phyloP scores from a whole-genome alignment of 2,888 invertebrate species.

The Thymelicus acteon region DNA sequence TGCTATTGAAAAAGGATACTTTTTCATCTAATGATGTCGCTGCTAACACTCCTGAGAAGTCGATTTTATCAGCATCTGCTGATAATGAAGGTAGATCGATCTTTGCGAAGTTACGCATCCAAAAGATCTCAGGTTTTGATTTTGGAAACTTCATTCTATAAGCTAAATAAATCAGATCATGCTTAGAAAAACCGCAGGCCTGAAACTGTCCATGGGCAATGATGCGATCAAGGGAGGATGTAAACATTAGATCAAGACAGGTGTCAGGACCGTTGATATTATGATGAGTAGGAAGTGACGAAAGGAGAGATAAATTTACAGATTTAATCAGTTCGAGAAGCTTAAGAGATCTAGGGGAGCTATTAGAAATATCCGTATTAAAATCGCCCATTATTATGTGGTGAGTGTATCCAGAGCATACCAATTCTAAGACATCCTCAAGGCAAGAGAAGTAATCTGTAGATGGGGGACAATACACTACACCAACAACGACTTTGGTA shows the following conservation, averaged over 20 bases:
- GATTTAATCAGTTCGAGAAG: neutral
- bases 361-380: neutral
- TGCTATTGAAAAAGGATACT: neutral
- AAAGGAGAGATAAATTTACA: neutral
- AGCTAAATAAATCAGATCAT: neutral
- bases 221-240: neutral
- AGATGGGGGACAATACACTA: neutral
- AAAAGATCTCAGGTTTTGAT: neutral
- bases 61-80: neutral
- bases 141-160: neutral
- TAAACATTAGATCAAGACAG: neutral
- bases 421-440: neutral
- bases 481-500: neutral
- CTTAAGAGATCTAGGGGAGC: neutral
- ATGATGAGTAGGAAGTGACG: neutral
- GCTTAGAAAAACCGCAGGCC: neutral
- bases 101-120: neutral
- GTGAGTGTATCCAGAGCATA: neutral
- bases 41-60: neutral
- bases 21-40: neutral
- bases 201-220: neutral
- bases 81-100: neutral
- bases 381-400: neutral
- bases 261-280: neutral
- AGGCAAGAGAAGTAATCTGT: neutral